phyloP scores from a whole-genome alignment of 2,797 vertebrate species.

The Erpetoichthys calabaricus region DNA sequence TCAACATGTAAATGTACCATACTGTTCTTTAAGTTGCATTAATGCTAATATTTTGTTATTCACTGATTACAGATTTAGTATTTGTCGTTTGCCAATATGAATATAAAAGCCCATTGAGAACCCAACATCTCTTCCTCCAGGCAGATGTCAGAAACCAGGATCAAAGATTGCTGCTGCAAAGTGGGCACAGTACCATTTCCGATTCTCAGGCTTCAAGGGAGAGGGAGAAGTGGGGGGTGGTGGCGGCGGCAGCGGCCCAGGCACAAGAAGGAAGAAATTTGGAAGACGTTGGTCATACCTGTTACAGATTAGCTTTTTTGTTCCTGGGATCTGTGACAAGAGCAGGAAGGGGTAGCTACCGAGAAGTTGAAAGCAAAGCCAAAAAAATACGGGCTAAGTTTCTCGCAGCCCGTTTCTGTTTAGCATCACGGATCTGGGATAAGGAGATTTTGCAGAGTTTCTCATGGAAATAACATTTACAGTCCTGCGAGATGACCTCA shows the following conservation, averaged over 20 bases:
- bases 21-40: too few species aligned
- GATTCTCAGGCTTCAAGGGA: slow-evolving; percentile 7
- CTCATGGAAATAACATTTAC: slow-evolving; percentile 65
- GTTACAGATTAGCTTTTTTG: slow-evolving; percentile 28
- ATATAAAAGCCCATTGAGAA: too few species aligned
- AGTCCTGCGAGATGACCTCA: slow-evolving; percentile 60
- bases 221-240: slow-evolving; percentile 9
- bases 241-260: neutral
- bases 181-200: slow-evolving; percentile 7
- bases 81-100: too few species aligned
- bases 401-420: slow-evolving; percentile 46
- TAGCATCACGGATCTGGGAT: slow-evolving; percentile 40
- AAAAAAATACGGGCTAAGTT: slow-evolving; percentile 33
- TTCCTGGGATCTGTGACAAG: slow-evolving; percentile 19
- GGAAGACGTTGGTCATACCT: slow-evolving; percentile 17
- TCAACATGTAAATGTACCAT: too few species aligned
- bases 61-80: too few species aligned
- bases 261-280: slow-evolving; percentile 16
- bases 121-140: neutral
- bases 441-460: slow-evolving; percentile 47
- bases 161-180: neutral
- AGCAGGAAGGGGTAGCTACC: slow-evolving; percentile 28
- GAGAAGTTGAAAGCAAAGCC: slow-evolving; percentile 32
- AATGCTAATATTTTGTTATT: too few species aligned
- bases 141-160: slow-evolving; percentile 3